phyloP scores from a whole-genome alignment of 1,140 invertebrate genomes.

The Antheraea pernyi region DNA sequence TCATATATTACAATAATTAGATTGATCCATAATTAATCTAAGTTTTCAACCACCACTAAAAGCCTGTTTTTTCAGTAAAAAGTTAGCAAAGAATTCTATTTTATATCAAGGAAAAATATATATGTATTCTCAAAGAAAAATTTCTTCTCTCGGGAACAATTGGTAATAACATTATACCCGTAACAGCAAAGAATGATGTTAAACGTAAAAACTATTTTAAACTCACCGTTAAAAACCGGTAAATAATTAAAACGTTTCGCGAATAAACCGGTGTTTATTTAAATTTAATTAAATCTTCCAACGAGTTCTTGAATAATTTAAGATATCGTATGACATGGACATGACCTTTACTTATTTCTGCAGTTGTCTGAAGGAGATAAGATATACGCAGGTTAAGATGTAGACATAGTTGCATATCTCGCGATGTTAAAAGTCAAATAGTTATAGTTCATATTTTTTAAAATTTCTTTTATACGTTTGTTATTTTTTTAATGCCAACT shows the following conservation, averaged over 20 bases:
- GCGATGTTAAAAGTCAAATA: not conserved
- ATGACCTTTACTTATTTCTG: not conserved
- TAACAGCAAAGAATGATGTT: not conserved
- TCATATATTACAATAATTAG: too few species aligned
- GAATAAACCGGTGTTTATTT: not conserved
- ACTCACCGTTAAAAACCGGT: not conserved
- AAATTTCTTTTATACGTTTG: too few species aligned
- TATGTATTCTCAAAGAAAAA: not conserved
- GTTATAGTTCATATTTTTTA: too few species aligned
- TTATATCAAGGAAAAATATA: too few species aligned
- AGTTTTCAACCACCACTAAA: too few species aligned
- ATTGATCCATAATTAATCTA: too few species aligned
- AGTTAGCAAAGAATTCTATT: too few species aligned
- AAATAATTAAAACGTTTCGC: not conserved
- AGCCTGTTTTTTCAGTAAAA: too few species aligned
- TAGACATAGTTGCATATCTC: not conserved
- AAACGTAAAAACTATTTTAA: not conserved
- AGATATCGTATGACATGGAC: not conserved
- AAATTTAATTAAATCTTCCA: not conserved
- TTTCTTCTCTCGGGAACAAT: not conserved
- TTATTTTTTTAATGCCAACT: too few species aligned
- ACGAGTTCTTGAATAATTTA: not conserved
- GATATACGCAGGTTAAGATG: not conserved
- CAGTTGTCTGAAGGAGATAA: not conserved
- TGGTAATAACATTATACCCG: not conserved